Percentiles rank a stretch among this genome's conserved stretches.
phyloP scores from a whole-genome alignment of 64 coral and sea anemone species.

The Stichodactyla mertensii region DNA sequence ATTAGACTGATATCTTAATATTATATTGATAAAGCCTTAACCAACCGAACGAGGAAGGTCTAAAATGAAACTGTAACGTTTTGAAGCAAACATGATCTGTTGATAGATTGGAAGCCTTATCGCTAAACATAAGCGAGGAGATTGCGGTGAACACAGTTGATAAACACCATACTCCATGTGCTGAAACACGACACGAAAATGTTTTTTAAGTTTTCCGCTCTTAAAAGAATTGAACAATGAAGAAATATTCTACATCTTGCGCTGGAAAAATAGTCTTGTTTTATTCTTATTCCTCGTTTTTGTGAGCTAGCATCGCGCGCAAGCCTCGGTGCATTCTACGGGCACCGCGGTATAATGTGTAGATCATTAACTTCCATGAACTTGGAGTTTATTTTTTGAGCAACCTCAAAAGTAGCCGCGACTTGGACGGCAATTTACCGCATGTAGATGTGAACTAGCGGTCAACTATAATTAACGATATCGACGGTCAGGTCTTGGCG shows the following conservation, averaged over 20 bases:
- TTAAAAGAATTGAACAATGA: neutral
- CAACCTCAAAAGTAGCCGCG: conserved; percentile 10
- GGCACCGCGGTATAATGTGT: neutral
- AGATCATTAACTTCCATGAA: neutral
- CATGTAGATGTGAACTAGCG: neutral
- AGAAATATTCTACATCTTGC: neutral
- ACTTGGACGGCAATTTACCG: neutral
- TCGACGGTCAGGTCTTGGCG: neutral
- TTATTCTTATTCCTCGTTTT: neutral
- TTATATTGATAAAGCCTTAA: no score
- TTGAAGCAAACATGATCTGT: neutral
- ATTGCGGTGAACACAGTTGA: neutral
- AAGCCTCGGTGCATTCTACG: neutral
- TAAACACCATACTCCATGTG: neutral
- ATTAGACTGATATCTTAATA: no score
- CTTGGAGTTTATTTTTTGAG: conserved; percentile 1
- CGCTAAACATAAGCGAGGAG: neutral
- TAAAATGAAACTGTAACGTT: neutral
- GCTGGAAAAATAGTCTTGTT: neutral
- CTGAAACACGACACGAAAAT: neutral
- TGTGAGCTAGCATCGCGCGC: neutral
- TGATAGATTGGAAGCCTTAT: neutral
- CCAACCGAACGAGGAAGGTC: no score
- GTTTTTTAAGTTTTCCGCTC: neutral
- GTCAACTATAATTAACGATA: neutral